Conservation (phyloP, 2,797 vertebrate species). For the Scolopax rusticola region DNA sequence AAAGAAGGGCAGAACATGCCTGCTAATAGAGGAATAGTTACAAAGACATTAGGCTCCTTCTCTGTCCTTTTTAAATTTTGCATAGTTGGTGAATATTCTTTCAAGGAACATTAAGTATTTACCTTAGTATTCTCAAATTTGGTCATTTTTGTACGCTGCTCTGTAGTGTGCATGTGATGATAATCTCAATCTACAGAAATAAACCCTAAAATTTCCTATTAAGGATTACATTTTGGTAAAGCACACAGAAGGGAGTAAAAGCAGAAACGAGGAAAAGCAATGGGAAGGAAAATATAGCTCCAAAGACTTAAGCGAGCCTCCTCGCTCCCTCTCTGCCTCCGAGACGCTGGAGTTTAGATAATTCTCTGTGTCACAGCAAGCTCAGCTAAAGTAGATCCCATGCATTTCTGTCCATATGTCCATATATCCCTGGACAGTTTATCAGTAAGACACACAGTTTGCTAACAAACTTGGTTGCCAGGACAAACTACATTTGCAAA, state of each 20-base stretch:
- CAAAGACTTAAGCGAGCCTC: not conserved
- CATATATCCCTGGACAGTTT: not conserved
- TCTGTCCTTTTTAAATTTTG: not conserved
- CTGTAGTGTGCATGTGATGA: not conserved
- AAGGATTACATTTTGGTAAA: not conserved
- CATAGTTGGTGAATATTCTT: not conserved
- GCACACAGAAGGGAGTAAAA: not conserved
- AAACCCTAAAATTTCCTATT: not conserved
- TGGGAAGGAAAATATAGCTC: not conserved
- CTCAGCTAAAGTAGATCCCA: not conserved
- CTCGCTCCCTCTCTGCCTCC: not conserved
- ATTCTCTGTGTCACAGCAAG: not conserved
- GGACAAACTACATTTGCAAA: not conserved
- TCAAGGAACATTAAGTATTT: not conserved
- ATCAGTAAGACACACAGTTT: not conserved
- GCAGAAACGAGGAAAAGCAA: not conserved
- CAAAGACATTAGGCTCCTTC: not conserved
- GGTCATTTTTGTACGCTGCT: not conserved
- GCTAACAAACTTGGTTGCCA: not conserved
- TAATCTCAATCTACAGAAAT: not conserved
- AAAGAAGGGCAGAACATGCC: not conserved
- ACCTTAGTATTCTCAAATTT: not conserved
- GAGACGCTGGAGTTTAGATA: not conserved
- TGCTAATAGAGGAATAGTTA: not conserved
- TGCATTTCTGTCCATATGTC: not conserved